These are phyloP conservation scores for Aelia acuminata DNA, from an alignment of 2,888 invertebrate genomes.

Conservation along the genomic window DNA sequence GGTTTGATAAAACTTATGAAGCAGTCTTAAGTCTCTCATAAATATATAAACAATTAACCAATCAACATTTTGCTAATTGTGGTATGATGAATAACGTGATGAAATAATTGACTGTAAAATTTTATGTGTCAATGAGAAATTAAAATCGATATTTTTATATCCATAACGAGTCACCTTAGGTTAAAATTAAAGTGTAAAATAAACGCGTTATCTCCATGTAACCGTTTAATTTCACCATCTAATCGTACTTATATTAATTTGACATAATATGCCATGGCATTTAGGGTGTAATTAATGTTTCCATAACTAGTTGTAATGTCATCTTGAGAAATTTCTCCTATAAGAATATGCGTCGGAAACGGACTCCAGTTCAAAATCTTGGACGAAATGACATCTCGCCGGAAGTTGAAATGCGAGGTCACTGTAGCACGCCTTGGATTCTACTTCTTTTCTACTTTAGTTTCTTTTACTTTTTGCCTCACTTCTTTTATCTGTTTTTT, in stretches of 20 bases:
- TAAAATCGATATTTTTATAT: too few relatives aligned
- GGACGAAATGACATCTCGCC: background rate
- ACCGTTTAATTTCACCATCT: too few relatives aligned
- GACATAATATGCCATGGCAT: background rate
- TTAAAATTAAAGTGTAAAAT: too few relatives aligned
- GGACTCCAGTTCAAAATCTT: background rate
- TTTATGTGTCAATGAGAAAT: too few relatives aligned
- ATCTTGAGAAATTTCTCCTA: background rate
- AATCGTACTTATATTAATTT: background rate
- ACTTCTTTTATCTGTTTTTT: background rate
- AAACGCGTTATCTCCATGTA: background rate
- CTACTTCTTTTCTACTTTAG: background rate
- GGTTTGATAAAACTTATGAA: too few relatives aligned
- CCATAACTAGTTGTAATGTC: background rate
- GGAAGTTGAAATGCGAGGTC: background rate
- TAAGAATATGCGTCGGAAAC: background rate
- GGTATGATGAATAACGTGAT: too few relatives aligned
- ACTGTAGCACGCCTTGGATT: background rate
- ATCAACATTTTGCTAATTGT: too few relatives aligned
- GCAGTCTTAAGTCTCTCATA: too few relatives aligned
- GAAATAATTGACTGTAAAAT: too few relatives aligned
- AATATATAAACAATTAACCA: too few relatives aligned
- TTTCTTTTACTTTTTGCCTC: background rate
- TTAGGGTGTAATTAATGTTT: background rate
- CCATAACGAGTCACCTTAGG: too few relatives aligned